Base-by-base conservation (phyloP, 30 jellyfish, hydroid and myxozoan species). In the Euphysa ruthae region DNA sequence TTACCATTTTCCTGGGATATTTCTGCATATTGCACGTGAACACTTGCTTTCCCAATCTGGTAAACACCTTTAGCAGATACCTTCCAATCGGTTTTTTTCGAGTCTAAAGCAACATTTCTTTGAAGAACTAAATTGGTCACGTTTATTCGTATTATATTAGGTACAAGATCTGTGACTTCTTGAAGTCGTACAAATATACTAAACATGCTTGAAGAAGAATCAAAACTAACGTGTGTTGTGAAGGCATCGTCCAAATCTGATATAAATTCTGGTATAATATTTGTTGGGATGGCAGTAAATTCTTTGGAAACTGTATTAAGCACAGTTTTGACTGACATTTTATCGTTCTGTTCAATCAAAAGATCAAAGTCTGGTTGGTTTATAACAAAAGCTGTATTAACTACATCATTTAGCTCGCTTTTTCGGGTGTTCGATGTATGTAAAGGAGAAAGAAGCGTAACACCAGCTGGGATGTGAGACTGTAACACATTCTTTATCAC, bases 401-500 rank as follows among this genome's bases (percentile, higher is more conserved):
- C 93, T 0, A 93, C 85, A 0, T 83, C 55, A 16, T 43, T 35
- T 32, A 63, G 62, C 60, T 54, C 55, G n/a, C 50, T 62, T 26
- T 18, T 0, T 4, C 46, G 22, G 15, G 19, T 38, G 28, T 35
- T 12, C 73, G 4, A 5, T 8, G 50, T 42, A 25, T 61, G 50
- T 24, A 76, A 50, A 0, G 98, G 95, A 58, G 85, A 74, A 43
- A 90, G 65, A n/a, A 90, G 60, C 38, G 98, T 81, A 26, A 90
- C 85, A 5, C 98, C 98, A 21, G 69, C 69, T 16, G 98, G 98
- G 20, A 90, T 75, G 62, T 90, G 95, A 2, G 98, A 81, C 38
- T 82, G 92, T 21, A 90, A 69, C 5, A 90, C 93, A 28, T 58
- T 82, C 0, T 68, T 55, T 15, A 80, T 60, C 1, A 75, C 77